Conservation (phyloP, 2,113 vertebrate species). For the Pelusios castaneus region DNA sequence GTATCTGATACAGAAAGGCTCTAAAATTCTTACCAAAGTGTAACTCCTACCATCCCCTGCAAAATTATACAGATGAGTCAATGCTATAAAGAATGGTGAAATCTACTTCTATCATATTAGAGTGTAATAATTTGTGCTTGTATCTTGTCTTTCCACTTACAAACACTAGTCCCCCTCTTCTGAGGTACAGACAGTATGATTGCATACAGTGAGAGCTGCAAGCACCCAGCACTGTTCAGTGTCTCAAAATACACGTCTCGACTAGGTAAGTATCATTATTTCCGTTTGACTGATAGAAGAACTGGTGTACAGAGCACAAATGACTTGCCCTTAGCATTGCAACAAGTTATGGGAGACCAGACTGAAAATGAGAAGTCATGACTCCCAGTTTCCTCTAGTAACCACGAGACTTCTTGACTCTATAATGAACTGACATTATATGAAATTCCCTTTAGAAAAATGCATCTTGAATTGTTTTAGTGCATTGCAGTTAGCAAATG, state of each 20-base stretch:
- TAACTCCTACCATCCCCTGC: rapidly evolving
- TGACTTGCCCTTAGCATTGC: neutral
- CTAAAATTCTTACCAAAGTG: neutral
- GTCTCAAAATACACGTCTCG: neutral
- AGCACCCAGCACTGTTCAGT: neutral
- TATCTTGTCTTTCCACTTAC: neutral
- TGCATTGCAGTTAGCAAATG: neutral
- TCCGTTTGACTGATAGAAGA: neutral
- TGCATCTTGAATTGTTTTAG: neutral
- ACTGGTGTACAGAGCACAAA: neutral
- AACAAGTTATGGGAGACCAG: neutral
- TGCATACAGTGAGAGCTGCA: neutral
- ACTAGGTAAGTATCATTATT: neutral
- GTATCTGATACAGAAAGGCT: neutral
- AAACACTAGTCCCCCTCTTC: neutral
- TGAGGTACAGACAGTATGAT: neutral
- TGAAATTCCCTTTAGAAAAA: rapidly evolving
- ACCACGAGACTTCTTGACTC: neutral
- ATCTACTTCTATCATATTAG: neutral
- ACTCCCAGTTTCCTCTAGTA: neutral
- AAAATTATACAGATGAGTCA: neutral
- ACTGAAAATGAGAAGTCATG: neutral
- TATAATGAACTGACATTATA: rapidly evolving
- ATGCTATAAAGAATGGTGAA: rapidly evolving
- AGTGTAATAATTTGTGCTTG: neutral